Evolutionary conservation across 2,888 invertebrate genomes (phyloP), one percentile per base, ranked within the genome.

Genomic region (Marasmarcha lunaedactyla): DNA sequence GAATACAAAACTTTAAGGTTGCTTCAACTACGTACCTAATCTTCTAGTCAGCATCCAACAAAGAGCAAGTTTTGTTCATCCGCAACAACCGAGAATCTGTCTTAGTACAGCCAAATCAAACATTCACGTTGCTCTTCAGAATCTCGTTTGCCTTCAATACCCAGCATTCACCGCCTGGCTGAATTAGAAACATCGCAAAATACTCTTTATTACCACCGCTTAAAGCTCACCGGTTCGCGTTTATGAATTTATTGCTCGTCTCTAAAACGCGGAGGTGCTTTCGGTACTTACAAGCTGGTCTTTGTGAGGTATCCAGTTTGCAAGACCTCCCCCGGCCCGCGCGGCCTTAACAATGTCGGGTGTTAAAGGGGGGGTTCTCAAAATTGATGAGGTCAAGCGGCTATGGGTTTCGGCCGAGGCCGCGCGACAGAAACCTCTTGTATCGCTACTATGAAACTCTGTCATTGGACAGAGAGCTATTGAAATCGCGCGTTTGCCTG

Each of bases 221-320:
- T 64, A 77, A 55, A 57, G 60, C 59, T 48, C 57, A 49, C 48
- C 46, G 49, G 48, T 57, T 54, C 50, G 66, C 57, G 57, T 50
- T 30, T 30, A 30, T 30, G 30, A 30, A 30, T 30, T 30, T 30
- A 30, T 30, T 30, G 30, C 30, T 20, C 30, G 57, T 61, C 61
- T 66, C 68, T 72, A 67, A 73, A 78, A 73, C 63, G 71, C 67
- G 70, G 71, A 76, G 76, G 71, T 76, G 74, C 71, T 66, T 68
- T 70, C 56, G 64, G 66, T 67, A 65, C 68, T 65, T 59, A 79
- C 72, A 79, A 72, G 70, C 62, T 63, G 59, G 72, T 72, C 81
- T 79, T 81, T 81, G 71, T 79, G 57, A 59, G 59, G 49, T 51
- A 56, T 51, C 81, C 77, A 71, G 60, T 63, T 50, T 59, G 44